phyloP scores from a whole-genome alignment of 1,140 invertebrate genomes.

The Cryptotermes secundus region DNA sequence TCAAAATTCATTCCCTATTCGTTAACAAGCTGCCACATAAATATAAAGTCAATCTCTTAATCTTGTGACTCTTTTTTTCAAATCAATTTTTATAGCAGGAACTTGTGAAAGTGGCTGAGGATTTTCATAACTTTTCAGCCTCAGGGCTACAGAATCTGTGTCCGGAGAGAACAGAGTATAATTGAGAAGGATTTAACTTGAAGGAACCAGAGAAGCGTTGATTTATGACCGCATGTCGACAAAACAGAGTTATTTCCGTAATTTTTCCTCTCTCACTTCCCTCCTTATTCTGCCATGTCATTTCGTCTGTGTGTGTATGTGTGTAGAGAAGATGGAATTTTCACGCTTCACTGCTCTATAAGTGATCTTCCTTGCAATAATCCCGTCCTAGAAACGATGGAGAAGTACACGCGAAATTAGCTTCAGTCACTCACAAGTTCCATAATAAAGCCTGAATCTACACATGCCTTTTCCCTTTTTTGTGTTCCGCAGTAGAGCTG shows the following conservation, averaged over 20 bases:
- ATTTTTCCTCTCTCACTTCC: not conserved
- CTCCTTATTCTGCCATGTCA: not conserved
- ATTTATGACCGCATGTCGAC: conserved; percentile 1
- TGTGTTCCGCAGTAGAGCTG: not conserved
- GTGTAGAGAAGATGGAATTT: not conserved
- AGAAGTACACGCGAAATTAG: conserved; percentile 7
- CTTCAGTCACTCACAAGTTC: not conserved
- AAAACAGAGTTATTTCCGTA: conserved; percentile 13
- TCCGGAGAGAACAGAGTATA: not conserved
- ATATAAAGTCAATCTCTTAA: not conserved
- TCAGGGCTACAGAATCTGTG: not conserved
- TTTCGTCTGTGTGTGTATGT: not conserved
- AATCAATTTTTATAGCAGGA: not conserved
- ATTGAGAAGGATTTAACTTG: not conserved
- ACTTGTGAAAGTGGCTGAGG: not conserved
- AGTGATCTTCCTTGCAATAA: not conserved
- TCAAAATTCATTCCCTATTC: not conserved
- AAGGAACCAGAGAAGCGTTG: not conserved
- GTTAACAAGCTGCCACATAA: not conserved
- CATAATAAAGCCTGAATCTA: not conserved
- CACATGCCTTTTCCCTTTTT: not conserved
- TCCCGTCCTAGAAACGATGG: not conserved
- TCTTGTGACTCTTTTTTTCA: not conserved
- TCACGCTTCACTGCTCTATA: not conserved
- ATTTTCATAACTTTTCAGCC: not conserved